Conservation (phyloP, 2,888 invertebrate species). For the Tetropium fuscum region DNA sequence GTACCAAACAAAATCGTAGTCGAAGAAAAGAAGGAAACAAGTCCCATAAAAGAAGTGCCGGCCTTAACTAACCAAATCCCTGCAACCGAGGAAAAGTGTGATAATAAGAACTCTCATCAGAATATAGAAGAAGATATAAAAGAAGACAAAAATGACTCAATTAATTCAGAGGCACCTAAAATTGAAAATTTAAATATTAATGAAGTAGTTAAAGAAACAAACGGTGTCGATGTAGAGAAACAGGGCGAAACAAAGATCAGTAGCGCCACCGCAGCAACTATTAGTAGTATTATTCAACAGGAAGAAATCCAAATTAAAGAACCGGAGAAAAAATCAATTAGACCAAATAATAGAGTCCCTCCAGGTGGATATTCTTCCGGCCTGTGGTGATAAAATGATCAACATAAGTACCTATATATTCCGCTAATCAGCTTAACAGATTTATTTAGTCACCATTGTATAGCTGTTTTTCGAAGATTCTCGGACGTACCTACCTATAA, state of each 20-base stretch:
- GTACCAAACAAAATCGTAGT: background rate
- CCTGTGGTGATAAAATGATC: slow-evolving; percentile 44
- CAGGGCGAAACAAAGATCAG: slow-evolving; percentile 5
- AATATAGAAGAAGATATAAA: slow-evolving; percentile 10
- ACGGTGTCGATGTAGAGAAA: background rate
- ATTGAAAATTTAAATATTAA: slow-evolving; percentile 20
- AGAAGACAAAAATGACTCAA: background rate
- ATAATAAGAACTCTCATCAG: slow-evolving; percentile 11
- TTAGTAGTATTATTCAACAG: slow-evolving; percentile 40
- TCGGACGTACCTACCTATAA: too few species aligned
- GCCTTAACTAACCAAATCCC: background rate
- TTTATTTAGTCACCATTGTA: too few species aligned
- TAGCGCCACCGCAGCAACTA: slow-evolving; percentile 17
- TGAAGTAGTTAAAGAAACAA: slow-evolving; percentile 7
- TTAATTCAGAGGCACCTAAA: slow-evolving; percentile 8
- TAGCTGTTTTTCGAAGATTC: too few species aligned
- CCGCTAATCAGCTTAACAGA: too few species aligned
- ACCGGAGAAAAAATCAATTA: slow-evolving; percentile 13
- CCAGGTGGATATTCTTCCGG: slow-evolving; percentile 50
- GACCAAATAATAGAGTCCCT: slow-evolving; percentile 41
- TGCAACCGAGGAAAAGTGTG: slow-evolving; percentile 1
- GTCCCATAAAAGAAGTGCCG: background rate
- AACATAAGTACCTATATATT: too few species aligned
- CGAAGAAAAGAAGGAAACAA: background rate
- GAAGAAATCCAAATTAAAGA: slow-evolving; percentile 26